phyloP scores from a whole-genome alignment of 2,113 vertebrate species.

The Chrysochloris asiatica region DNA sequence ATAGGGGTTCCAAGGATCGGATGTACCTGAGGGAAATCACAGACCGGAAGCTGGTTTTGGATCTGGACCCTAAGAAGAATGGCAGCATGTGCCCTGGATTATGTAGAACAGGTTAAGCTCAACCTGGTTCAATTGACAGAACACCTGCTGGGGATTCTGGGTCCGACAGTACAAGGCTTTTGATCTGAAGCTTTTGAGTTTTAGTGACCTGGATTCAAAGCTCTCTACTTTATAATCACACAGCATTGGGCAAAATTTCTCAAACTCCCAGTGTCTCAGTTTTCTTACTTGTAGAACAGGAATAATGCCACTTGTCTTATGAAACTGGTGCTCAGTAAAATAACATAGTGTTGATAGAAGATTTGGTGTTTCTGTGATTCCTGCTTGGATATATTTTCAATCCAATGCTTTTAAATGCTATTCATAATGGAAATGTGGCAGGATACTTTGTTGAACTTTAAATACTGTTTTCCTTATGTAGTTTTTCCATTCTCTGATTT shows the following conservation, averaged over 20 bases:
- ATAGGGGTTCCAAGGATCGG: too few species aligned
- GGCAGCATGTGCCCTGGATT: not conserved
- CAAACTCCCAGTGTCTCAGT: not conserved
- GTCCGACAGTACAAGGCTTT: not conserved
- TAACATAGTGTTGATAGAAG: not conserved
- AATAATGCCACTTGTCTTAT: not conserved
- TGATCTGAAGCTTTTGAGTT: not conserved
- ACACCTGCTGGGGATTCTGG: not conserved
- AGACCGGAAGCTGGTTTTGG: not conserved
- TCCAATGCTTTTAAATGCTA: not conserved
- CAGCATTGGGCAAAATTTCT: not conserved
- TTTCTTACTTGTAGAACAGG: not conserved
- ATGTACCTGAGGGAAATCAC: not conserved
- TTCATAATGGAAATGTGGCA: not conserved
- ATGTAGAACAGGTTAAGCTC: not conserved
- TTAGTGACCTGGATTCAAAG: not conserved
- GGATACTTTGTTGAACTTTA: not conserved
- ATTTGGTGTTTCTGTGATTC: not conserved
- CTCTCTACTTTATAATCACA: not conserved
- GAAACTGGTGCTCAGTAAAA: not conserved
- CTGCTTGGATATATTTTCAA: not conserved
- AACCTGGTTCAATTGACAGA: too few species aligned
- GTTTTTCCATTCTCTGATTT: not conserved
- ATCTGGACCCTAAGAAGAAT: not conserved
- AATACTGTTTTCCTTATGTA: not conserved